These are phyloP conservation scores for Bombus huntii DNA, from an alignment of 1,140 invertebrate genomes.

Conservation along the genomic window DNA sequence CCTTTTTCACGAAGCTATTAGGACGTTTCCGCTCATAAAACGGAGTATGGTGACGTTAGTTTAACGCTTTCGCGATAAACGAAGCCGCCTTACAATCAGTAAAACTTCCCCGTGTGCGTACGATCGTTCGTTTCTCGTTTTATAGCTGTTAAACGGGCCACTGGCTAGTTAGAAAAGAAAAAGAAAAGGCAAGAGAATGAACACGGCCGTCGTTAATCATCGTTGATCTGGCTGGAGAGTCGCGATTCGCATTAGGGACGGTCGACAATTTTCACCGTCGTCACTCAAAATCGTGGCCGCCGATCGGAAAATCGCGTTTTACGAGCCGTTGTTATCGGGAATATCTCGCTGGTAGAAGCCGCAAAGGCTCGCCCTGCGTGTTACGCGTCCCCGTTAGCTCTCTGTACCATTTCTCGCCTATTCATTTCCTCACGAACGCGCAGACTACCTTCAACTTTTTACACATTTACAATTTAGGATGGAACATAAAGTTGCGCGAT, in stretches of 20 bases:
- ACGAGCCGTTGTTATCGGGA: constrained; percentile 45
- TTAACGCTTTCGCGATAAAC: constrained; percentile 1
- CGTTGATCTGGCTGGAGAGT: constrained; percentile 12
- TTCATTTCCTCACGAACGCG: constrained; percentile 7
- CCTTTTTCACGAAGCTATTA: too few relatives aligned
- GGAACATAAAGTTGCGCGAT: not conserved
- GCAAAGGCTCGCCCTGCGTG: constrained; percentile 14
- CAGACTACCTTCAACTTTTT: not conserved
- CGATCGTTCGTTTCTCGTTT: constrained; percentile 19
- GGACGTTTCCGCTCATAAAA: not conserved
- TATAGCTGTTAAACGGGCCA: constrained; percentile 24
- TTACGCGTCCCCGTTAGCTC: constrained; percentile 51
- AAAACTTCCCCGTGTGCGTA: not conserved
- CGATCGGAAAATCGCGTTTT: constrained; percentile 44
- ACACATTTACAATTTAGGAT: not conserved
- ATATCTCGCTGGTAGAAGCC: constrained; percentile 19
- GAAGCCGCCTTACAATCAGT: not conserved
- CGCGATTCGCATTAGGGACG: not conserved
- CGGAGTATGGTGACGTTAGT: not conserved
- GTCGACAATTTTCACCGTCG: constrained; percentile 33
- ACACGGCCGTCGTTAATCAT: constrained; percentile 38
- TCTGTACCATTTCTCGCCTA: constrained; percentile 22
- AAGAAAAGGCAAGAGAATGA: not conserved
- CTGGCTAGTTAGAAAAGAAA: not conserved
- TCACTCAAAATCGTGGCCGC: constrained; percentile 10